Base-by-base conservation (phyloP, 2,797 vertebrate species). In the Lacerta agilis region DNA sequence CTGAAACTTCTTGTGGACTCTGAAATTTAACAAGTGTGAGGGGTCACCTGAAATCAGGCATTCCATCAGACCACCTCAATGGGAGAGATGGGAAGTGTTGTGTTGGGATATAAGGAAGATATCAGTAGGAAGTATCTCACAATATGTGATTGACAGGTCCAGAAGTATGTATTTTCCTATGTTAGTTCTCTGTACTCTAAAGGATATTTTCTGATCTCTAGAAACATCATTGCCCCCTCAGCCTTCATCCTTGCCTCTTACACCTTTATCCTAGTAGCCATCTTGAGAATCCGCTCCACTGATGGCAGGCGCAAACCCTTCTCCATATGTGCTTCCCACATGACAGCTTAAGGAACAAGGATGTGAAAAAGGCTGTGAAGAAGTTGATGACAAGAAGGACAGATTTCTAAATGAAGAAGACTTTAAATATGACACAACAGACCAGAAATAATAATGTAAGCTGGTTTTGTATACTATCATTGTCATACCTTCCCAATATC, bases 301-400 rank as follows among this genome's bases (percentile, higher is more conserved):
- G 27, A 93, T 81, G 92, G 93, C 0, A 61, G 55, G 29, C 6
- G 0, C 27, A 95, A 93, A 81, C 92, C 91, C 75, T 85, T 95
- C 71, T 95, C 94, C 11, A 94, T 91, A 11, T 95, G 89, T 2
- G 87, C 92, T 0, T 73, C 93, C 13, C 94, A 94, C 27, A 84
- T 94, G 76, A 81, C 88, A 1, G 93, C 77, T 87, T 94, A 36
- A 92, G 91, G 58, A 94, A 95, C 81, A 92, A 92, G 17, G 95
- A 96, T 10, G 90, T 95, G 20, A 95, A 94, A 82, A 67, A 91
- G 5, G 87, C 91, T 1, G 86, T 89, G 4, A 92, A 83, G 78
- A 94, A 87, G 87, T 81, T 61, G 15, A 2, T 81, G 82, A 76
- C 23, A 7, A 87, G 38, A 38, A 86, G 82, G 29, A 9, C 66